Percentiles rank a stretch among this genome's conserved stretches.
Conservation (phyloP, 2,888 invertebrate genomes). For the Drosophila limbata region DNA sequence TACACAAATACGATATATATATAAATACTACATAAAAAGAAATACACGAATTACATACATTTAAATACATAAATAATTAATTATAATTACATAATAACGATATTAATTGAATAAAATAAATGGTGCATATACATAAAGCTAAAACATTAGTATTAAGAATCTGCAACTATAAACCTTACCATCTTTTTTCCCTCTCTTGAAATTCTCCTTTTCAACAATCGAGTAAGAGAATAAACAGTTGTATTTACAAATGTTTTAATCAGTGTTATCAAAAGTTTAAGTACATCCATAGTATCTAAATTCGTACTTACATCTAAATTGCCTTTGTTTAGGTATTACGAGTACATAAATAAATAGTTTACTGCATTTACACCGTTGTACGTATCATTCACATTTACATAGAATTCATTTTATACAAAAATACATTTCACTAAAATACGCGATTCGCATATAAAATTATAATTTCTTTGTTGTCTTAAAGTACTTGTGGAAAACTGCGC, state of each 20-base stretch:
- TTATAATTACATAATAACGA: constrained; percentile 43
- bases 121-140: constrained; percentile 50
- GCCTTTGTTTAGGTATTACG: constrained; percentile 51
- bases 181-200: not conserved
- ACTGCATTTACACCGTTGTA: constrained; percentile 42
- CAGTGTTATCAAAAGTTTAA: constrained; percentile 58
- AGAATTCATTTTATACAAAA: constrained; percentile 71
- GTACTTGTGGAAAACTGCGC: constrained; percentile 27
- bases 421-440: constrained; percentile 81
- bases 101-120: constrained; percentile 59
- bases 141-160: constrained; percentile 4
- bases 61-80: constrained; percentile 53
- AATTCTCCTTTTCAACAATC: not conserved
- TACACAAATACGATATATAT: constrained; percentile 22
- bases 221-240: not conserved
- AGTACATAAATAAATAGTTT: constrained; percentile 50
- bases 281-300: constrained; percentile 60
- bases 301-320: constrained; percentile 60
- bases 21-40: constrained; percentile 21
- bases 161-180: not conserved
- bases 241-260: constrained; percentile 61
- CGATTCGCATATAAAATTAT: constrained; percentile 71
- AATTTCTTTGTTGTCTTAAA: constrained; percentile 54
- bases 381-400: constrained; percentile 30
- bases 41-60: constrained; percentile 40